These are phyloP conservation scores for Atta colombica DNA, from an alignment of 1,140 invertebrate species.

Conservation along the genomic window DNA sequence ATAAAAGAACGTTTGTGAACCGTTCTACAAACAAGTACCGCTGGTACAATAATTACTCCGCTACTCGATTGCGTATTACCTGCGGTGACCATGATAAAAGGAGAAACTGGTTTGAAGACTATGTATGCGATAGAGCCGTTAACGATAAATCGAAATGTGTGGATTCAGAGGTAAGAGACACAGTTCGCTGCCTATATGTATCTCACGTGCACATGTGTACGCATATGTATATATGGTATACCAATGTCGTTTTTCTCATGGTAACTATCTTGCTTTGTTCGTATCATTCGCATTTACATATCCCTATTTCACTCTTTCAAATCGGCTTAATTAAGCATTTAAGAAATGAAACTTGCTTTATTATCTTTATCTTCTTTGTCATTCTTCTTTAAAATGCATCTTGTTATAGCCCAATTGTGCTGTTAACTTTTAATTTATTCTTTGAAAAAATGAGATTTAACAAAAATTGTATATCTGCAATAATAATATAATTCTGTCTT, in stretches of 20 bases:
- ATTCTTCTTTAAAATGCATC: conserved; percentile 65
- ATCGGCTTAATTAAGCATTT: conserved; percentile 84
- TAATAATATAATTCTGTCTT: neutral
- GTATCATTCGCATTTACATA: conserved; percentile 76
- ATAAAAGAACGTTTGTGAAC: conserved; percentile 7
- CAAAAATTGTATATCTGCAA: neutral
- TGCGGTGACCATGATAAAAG: conserved; percentile 73
- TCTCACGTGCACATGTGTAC: neutral
- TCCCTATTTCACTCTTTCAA: conserved; percentile 72
- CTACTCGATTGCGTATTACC: conserved; percentile 78
- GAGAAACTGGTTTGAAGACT: conserved; percentile 74
- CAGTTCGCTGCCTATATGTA: conserved; percentile 44
- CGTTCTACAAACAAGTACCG: conserved; percentile 40
- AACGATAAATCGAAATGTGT: conserved; percentile 82
- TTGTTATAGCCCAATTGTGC: conserved; percentile 65
- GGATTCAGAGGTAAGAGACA: conserved; percentile 60
- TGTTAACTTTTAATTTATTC: conserved; percentile 55
- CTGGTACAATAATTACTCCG: conserved; percentile 81
- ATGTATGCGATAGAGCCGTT: conserved; percentile 81
- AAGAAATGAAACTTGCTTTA: conserved; percentile 83
- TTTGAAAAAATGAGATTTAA: conserved; percentile 19
- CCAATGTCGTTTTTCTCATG: conserved; percentile 48
- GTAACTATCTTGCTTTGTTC: conserved; percentile 41
- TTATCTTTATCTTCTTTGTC: conserved; percentile 65
- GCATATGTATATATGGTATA: conserved; percentile 29